Evolutionary conservation across 2,797 vertebrate species (phyloP), one percentile per base, ranked within the genome.

Genomic region (Sparidentex hasta): DNA sequence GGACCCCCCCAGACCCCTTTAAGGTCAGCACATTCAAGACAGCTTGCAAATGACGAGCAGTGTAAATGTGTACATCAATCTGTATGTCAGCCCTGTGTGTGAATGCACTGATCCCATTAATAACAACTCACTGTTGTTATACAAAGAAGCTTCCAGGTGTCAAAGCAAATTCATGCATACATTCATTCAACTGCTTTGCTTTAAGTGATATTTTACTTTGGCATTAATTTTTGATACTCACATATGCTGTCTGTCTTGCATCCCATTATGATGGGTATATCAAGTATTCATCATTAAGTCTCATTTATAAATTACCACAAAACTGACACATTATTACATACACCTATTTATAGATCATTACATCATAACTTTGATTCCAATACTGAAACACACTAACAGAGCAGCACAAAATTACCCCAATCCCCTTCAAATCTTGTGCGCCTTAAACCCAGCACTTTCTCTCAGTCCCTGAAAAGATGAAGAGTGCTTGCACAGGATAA

Each of bases 401-500:
- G 11, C 38, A 38, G 38, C 38, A 38, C 16, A 14, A 14, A 16
- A 14, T 46, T 1, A 17, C 13, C 57, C 14, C 1, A 14, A 46
- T 61, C 50, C 44, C 27, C 14, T 43, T 38, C 43, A 27, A 44
- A 67, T 38, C 59, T 33, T 61, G 21, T 17, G 20, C 69, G 82
- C 57, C 50, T 3, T 48, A 67, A 83, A 64, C 68, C 41, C 57
- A 75, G 74, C 18, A 14, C 11, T 1, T 51, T 41, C 52, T 47
- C 72, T 74, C 63, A 77, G 46, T 27, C 68, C 62, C 74, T 81
- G 75, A 87, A 67, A 79, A 81, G 77, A 88, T 65, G 80, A 75
- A 51, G 77, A 75, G 84, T 69, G 81, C 88, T 89, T 82, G 78
- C 54, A 47, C 65, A 63, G 83, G 73, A 91, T 25, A 85, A 92